Percentiles rank a stretch among this genome's conserved stretches.
Evolutionary conservation across 2,113 vertebrate species (phyloP).

Genomic region (Trachemys scripta): DNA sequence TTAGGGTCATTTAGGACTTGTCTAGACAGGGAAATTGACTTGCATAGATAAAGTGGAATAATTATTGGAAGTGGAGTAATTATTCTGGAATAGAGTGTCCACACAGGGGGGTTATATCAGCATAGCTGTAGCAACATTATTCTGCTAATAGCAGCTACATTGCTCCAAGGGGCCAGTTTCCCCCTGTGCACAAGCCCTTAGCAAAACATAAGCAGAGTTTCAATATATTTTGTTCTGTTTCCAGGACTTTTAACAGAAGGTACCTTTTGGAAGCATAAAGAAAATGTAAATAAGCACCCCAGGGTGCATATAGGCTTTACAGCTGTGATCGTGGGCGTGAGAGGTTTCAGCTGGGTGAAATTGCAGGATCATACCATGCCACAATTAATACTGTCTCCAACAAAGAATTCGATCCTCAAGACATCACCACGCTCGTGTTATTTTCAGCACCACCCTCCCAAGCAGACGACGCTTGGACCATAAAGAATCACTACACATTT

Average conservation of each 20-base stretch:
- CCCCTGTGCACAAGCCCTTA: too few relatives aligned
- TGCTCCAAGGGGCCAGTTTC: too few relatives aligned
- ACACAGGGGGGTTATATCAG: too few relatives aligned
- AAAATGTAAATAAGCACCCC: not conserved
- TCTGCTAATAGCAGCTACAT: too few relatives aligned
- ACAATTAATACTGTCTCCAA: fast-evolving
- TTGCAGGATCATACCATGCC: fast-evolving
- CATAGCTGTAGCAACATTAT: too few relatives aligned
- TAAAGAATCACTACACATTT: constrained; percentile 47
- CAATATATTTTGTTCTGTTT: not conserved
- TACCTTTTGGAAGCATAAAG: fast-evolving
- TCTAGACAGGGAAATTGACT: too few relatives aligned
- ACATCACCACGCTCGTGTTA: not conserved
- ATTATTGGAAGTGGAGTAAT: too few relatives aligned
- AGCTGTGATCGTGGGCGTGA: fast-evolving
- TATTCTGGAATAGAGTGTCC: too few relatives aligned
- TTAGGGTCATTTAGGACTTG: not conserved
- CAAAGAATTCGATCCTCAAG: not conserved
- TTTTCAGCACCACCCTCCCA: constrained; percentile 3
- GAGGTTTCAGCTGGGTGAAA: fast-evolving
- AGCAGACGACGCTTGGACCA: not conserved
- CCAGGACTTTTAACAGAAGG: not conserved
- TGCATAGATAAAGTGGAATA: too few relatives aligned
- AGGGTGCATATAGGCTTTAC: not conserved
- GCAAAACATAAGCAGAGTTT: not conserved